Base-by-base conservation (phyloP, 2,797 vertebrate species). In the Rhinophrynus dorsalis region DNA sequence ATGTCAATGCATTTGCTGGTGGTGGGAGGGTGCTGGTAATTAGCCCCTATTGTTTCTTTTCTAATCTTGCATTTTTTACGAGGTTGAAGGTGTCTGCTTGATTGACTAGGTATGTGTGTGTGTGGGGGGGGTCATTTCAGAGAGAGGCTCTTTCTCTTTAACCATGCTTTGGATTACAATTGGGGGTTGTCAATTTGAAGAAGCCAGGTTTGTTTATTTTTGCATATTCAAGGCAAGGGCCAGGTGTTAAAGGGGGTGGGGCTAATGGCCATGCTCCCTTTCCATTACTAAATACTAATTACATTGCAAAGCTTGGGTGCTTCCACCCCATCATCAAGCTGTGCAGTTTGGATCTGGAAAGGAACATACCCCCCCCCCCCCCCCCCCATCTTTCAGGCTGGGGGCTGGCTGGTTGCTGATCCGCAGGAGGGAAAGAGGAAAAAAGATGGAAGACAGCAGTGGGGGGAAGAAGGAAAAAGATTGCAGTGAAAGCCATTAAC, bases 141-240 rank as follows among this genome's bases (percentile, higher is more conserved):
- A 12, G 21, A 5, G 1, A 5, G 9, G 4, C 37, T 2, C 4
- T n/a, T 38, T 11, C 11, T 13, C n/a, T 38, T 2, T 1, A n/a
- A 4, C 37, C 2, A 2, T 35, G 32, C 4, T n/a, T n/a, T n/a
- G n/a, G n/a, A n/a, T 12, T 10, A 35, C 13, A 35, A 35, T 12
- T 35, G 9, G 32, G 32, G 32, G 9, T 35, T 2, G n/a, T 26
- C 20, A 2, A 42, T 58, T 58, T 58, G 29, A 33, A 42, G 17
- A 18, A 30, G 27, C 38, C 26, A 7, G 51, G 58, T 57, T 56
- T 71, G 68, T 71, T 71, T 71, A 64, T 71, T 71, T 71, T 71
- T 71, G 68, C 68, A 71, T 71, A 71, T 71, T 63, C 57, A 48
- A 52, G 52, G 2, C 20, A 56, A 57, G 50, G 68, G 59, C 59